These are phyloP conservation scores for Peromyscus maniculatus DNA, from an alignment of 2,113 vertebrate genomes.

Conservation along the genomic window DNA sequence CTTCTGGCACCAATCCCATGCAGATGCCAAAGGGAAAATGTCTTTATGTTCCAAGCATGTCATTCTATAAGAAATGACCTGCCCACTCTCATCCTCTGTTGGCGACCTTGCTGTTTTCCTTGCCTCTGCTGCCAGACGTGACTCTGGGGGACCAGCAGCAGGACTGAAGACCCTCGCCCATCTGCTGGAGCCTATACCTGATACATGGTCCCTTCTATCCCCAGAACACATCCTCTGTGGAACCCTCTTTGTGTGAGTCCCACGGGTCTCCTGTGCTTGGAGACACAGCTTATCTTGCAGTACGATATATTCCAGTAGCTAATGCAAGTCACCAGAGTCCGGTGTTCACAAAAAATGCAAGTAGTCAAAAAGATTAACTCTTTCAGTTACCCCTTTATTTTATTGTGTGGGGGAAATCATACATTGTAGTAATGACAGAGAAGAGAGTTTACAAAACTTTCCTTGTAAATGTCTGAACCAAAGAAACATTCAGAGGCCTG, in stretches of 20 bases:
- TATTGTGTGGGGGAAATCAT: constrained; percentile 31
- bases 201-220: not conserved
- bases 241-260: not conserved
- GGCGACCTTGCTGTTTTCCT: not conserved
- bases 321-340: not conserved
- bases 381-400: constrained; percentile 11
- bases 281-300: not conserved
- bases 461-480: constrained; percentile 75
- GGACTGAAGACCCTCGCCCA: not conserved
- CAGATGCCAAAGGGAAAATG: not conserved
- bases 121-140: not conserved
- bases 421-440: constrained; percentile 43
- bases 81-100: not conserved
- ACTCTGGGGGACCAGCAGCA: not conserved
- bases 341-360: not conserved
- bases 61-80: constrained; percentile 6
- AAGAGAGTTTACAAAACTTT: constrained; percentile 40
- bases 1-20: not conserved
- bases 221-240: not conserved
- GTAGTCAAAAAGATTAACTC: constrained; percentile 33
- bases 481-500: constrained; percentile 65
- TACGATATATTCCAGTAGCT: not conserved
- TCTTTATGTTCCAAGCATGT: not conserved
- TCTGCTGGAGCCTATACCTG: too few relatives aligned
- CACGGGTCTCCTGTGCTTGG: not conserved